Base-by-base conservation (phyloP, 2,888 invertebrate genomes). In the Leptopterna dolabrata region DNA sequence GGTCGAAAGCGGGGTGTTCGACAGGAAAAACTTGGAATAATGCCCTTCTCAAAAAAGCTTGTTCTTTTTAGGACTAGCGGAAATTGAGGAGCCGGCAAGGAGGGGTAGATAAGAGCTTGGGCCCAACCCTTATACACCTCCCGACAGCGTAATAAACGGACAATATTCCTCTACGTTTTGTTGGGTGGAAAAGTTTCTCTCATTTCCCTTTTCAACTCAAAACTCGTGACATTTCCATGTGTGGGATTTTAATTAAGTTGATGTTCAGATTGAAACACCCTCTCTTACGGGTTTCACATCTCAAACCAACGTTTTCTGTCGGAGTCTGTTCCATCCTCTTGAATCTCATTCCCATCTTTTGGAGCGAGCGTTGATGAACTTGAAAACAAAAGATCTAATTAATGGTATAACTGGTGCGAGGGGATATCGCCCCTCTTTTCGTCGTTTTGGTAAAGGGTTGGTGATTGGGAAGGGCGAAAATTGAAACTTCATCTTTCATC, bases 171-270 rank as follows among this genome's bases (percentile, higher is more conserved):
- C 55, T 9, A 30, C 27, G 29, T 82, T 82, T 82, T 82, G 55
- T 82, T 63, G 63, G 55, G 19, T 27, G 55, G 82, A 55, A 82
- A 82, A 82, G 55, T 82, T 82, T 82, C 55, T 82, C 82, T 63
- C 82, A 82, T 82, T 82, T 82, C 82, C 82, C 82, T 82, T 63
- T 63, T 51, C 63, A 63, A 82, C 82, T 82, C 82, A 78, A 45
- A 78, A 78, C 41, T 78, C 43, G 45, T 78, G 78, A 78, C 78
- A 45, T 45, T 78, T 45, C 45, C 78, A 45, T 78, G 45, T 78
- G 78, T 78, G 78, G 78, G 78, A 78, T 78, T 78, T 78, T 78
- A 78, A 78, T 78, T 78, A 78, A 78, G 78, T 78, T 78, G 78
- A 78, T 78, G 78, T 41, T 78, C 19, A 78, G 78, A 45, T 63